These are phyloP conservation scores for Arvicanthis niloticus DNA, from an alignment of 2,113 vertebrate genomes.

Conservation along the genomic window DNA sequence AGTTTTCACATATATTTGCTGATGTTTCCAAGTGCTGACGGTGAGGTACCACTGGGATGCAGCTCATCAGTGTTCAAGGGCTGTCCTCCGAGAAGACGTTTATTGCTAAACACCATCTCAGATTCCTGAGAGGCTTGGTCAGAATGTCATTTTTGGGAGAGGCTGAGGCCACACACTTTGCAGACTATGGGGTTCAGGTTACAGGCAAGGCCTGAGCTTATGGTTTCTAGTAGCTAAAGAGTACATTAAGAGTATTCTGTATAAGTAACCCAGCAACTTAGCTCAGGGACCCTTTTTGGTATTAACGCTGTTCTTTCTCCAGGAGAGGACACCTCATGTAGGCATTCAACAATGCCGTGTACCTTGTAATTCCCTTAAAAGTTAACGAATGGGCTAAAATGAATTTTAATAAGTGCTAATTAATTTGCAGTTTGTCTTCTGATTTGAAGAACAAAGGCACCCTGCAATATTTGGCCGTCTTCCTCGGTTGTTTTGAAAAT, in stretches of 20 bases:
- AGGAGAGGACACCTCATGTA: not conserved
- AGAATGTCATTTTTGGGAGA: not conserved
- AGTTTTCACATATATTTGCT: not conserved
- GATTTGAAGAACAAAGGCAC: slow-evolving; percentile 8
- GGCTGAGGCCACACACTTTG: not conserved
- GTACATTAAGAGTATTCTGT: not conserved
- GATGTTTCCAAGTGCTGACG: not conserved
- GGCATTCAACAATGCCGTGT: not conserved
- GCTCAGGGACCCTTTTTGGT: not conserved
- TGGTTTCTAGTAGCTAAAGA: not conserved
- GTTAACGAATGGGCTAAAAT: slow-evolving; percentile 8
- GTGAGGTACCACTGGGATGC: not conserved
- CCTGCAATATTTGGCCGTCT: not conserved
- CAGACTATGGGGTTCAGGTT: not conserved
- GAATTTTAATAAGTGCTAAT: slow-evolving; percentile 35
- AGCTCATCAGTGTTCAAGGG: not conserved
- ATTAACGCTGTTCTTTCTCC: not conserved
- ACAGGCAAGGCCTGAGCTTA: not conserved
- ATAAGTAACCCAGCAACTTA: not conserved
- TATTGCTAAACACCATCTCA: not conserved
- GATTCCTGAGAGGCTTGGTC: not conserved
- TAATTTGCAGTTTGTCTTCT: not conserved
- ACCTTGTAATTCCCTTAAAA: slow-evolving; percentile 29
- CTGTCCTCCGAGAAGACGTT: not conserved
- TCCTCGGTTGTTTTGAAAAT: not conserved